Conservation (phyloP, 2,113 vertebrate species). For the Oplegnathus fasciatus region DNA sequence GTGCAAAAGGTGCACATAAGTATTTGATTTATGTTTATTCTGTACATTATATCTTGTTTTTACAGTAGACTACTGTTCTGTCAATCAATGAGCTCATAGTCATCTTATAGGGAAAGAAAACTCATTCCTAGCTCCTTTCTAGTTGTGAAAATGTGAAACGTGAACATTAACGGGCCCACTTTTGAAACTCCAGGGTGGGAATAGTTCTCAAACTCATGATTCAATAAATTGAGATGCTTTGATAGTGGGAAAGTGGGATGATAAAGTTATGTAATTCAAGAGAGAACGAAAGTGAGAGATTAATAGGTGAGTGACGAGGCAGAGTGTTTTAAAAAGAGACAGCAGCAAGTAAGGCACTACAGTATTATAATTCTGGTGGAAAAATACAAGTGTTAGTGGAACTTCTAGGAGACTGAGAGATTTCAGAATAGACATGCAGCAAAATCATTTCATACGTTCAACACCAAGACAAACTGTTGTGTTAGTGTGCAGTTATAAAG, state of each 20-base stretch:
- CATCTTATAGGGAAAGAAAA: background rate
- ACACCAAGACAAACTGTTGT: background rate
- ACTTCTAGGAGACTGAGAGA: background rate
- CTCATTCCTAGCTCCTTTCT: background rate
- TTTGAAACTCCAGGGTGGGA: background rate
- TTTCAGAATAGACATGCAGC: background rate
- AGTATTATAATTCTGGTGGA: background rate
- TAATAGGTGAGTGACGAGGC: background rate
- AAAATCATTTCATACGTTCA: background rate
- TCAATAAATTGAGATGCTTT: constrained; percentile 2
- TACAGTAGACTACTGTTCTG: background rate
- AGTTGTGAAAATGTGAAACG: background rate
- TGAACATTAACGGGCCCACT: background rate
- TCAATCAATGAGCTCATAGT: background rate
- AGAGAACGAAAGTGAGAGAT: background rate
- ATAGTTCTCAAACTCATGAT: background rate
- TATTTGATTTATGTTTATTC: background rate
- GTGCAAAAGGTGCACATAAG: background rate
- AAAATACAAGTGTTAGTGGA: background rate
- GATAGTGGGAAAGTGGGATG: background rate
- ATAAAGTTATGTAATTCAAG: background rate
- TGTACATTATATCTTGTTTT: background rate
- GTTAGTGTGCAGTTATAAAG: background rate
- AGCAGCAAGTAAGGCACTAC: background rate
- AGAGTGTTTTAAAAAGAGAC: background rate